Evolutionary conservation across 2,888 invertebrate species (phyloP), one percentile per base, ranked within the genome.

Genomic region (Ennomos erosarius): DNA sequence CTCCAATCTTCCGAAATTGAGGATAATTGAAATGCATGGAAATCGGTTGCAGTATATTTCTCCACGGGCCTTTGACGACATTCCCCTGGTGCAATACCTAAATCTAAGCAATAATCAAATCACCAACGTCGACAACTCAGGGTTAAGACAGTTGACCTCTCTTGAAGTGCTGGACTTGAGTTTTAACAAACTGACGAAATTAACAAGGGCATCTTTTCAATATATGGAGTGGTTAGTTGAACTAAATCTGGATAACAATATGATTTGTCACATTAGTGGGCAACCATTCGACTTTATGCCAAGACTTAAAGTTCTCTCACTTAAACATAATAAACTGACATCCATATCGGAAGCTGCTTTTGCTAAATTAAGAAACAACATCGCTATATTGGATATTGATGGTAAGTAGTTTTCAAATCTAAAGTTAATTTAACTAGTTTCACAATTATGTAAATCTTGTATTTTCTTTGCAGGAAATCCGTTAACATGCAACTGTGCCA

Each of bases 221-320:
- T 93, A 95, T 53, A 95, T 98, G 93, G 97, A 97, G 79, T 97
- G 97, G 96, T 88, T 98, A 53, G 96, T 98, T 0, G 97, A 98
- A 80, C 84, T 98, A 6, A 96, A 96, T 92, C 93, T 98, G 90
- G 97, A 97, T 79, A 95, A 96, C 82, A 98, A 98, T 87, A 92
- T 94, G 62, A 95, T 98, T 71, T 98, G 98, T 79, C 94, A 94
- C 47, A 95, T 98, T 51, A 94, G 95, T 73, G 97, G 96, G 3
- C 94, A 95, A 34, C 96, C 97, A 1, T 97, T 98, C 81, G 95
- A 96, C 77, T 95, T 94, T 33, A 97, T 98, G 97, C 95, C 97
- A 1, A 93, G 97, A 57, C 81, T 98, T n/a, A 94, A 97, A 69
- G 95, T 97, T 13, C 91, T 98, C 16, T 96, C 96, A 36, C 81